Percentiles rank a stretch among this genome's conserved stretches.
phyloP scores from a whole-genome alignment of 2,113 vertebrate genomes.

The Pseudolaguvia tuberculata region DNA sequence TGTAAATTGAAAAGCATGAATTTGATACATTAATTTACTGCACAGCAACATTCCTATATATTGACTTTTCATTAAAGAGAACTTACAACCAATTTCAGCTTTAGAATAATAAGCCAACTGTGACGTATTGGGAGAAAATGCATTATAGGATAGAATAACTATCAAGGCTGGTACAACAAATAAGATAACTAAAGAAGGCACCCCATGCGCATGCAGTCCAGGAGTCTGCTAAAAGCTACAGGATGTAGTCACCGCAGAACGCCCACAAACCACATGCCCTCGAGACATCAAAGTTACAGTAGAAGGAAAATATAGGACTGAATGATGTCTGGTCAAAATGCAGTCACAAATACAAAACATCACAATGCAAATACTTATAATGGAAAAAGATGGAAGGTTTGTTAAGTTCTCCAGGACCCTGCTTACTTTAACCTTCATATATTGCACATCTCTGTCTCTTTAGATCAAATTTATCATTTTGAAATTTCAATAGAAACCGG shows the following conservation, averaged over 20 bases:
- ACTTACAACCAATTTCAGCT: neutral
- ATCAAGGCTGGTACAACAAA: slow-evolving; percentile 28
- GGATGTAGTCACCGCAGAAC: neutral
- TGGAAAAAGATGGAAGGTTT: slow-evolving; percentile 33
- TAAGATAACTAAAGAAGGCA: slow-evolving; percentile 21
- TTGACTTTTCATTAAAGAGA: neutral
- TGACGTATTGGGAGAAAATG: neutral
- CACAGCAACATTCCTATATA: slow-evolving; percentile 13
- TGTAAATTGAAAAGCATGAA: slow-evolving; percentile 35
- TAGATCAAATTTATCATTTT: slow-evolving; percentile 13
- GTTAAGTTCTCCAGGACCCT: slow-evolving; percentile 36
- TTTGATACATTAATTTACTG: neutral
- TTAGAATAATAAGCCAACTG: neutral
- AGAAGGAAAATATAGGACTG: slow-evolving; percentile 5
- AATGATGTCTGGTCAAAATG: slow-evolving; percentile 8
- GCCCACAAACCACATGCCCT: slow-evolving; percentile 11
- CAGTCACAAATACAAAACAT: slow-evolving; percentile 33
- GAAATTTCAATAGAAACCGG: neutral
- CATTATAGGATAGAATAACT: neutral
- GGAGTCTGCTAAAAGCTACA: neutral
- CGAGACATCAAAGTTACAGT: slow-evolving; percentile 13
- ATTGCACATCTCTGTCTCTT: slow-evolving; percentile 44
- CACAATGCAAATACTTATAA: slow-evolving; percentile 31
- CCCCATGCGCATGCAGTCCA: slow-evolving; percentile 2
- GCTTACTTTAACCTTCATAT: slow-evolving; percentile 24